These are phyloP conservation scores for Pasiphila rectangulata DNA, from an alignment of 2,888 invertebrate species.

Conservation along the genomic window DNA sequence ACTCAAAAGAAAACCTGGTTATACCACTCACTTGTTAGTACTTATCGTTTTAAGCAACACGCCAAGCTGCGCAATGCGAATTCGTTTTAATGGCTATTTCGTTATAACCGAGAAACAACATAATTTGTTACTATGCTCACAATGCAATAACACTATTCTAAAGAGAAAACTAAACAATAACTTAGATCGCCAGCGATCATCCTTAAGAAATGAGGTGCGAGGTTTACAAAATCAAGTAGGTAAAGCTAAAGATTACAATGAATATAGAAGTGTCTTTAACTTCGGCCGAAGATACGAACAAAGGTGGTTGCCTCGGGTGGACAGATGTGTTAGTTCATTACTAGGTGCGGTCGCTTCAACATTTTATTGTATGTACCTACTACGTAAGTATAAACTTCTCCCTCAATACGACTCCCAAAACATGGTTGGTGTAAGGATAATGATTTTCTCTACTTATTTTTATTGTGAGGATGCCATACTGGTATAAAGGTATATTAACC, in stretches of 20 bases:
- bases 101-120: conserved; percentile 59
- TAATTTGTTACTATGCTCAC: conserved; percentile 55
- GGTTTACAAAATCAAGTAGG: conserved; percentile 67
- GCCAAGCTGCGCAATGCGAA: conserved; percentile 70
- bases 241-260: conserved; percentile 62
- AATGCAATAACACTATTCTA: conserved; percentile 68
- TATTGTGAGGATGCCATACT: background rate
- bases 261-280: conserved; percentile 54
- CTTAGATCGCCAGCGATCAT: conserved; percentile 76
- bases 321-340: conserved; percentile 1
- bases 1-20: conserved; percentile 64
- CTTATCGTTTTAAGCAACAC: conserved; percentile 64
- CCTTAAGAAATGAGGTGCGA: conserved; percentile 73
- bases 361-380: too few species aligned
- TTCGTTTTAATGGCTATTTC: conserved; percentile 57
- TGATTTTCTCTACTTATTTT: too few species aligned
- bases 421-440: background rate
- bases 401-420: background rate
- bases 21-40: conserved; percentile 75
- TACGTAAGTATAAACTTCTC: too few species aligned
- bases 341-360: conserved; percentile 8
- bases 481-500: conserved; percentile 10
- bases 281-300: conserved; percentile 35
- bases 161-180: conserved; percentile 63
- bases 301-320: conserved; percentile 19